These are phyloP conservation scores for Eremophila alpestris DNA, from an alignment of 2,797 vertebrate genomes.

Conservation along the genomic window DNA sequence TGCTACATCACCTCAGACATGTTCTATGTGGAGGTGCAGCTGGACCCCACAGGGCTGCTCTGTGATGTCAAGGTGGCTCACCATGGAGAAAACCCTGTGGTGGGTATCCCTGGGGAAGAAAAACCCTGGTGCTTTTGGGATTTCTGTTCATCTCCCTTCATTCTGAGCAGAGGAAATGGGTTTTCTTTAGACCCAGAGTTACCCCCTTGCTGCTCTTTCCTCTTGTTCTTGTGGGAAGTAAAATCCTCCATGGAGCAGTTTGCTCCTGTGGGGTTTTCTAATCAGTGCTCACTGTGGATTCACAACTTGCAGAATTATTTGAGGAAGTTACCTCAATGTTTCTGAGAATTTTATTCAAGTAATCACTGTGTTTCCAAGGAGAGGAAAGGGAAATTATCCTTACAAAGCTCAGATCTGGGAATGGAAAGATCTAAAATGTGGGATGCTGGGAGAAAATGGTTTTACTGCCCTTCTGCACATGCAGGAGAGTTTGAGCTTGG, in stretches of 20 bases:
- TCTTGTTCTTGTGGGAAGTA: rapidly evolving
- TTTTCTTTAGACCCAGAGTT: not conserved
- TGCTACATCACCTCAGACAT: slow-evolving; percentile 99
- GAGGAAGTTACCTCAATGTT: not conserved
- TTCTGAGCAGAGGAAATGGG: not conserved
- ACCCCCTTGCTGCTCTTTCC: not conserved
- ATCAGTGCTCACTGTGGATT: rapidly evolving
- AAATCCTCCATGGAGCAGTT: not conserved
- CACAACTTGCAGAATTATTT: not conserved
- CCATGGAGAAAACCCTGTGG: slow-evolving; percentile 97
- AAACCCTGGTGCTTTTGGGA: not conserved
- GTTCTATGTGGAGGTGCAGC: slow-evolving; percentile 98
- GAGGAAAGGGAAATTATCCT: not conserved
- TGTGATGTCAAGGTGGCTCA: slow-evolving; percentile 98
- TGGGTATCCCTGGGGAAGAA: slow-evolving; percentile 67
- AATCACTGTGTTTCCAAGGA: not conserved
- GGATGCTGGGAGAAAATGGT: not conserved
- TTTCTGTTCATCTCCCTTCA: not conserved
- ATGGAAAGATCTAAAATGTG: not conserved
- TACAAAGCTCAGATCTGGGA: not conserved
- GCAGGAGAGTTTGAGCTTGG: not conserved
- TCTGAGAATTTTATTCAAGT: not conserved
- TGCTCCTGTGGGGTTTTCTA: not conserved
- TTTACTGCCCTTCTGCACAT: not conserved
- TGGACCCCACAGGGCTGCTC: slow-evolving; percentile 89